Base-by-base conservation (phyloP, 92 coral and sea anemone species). In the Virgularia gustaviana region DNA sequence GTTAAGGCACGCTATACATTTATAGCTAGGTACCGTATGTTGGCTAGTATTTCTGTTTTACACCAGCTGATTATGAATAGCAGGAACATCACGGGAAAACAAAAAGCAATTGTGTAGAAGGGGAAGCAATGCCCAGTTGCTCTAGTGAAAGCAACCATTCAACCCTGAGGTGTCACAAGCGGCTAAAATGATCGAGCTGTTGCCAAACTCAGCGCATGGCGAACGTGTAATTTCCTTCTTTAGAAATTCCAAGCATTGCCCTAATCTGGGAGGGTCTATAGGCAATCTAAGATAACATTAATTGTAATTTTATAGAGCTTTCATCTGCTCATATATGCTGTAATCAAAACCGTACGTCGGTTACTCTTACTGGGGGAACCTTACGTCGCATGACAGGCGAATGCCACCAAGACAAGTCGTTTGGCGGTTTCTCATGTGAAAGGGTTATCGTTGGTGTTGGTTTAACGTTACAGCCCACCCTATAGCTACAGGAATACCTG, bases 221-320 rank as follows among this genome's bases (percentile, higher is more conserved):
- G n/a, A n/a, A n/a, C 31, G 60, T 9, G 43, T 51, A 30, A 23
- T 49, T 49, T 31, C 75, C 75, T 68, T 49, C 60, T 51, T 44
- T 49, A 68, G 43, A 34, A 68, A 68, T 51, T 68, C 61, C 75
- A 30, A 49, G 8, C 8, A 47, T 43, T 58, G 41, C 35, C 29
- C 36, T 49, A 68, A 49, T 68, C 75, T 68, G 75, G 75, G 75
- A 68, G 75, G 75, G 61, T 66, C 75, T 35, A 68, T 47, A 51
- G 75, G 75, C 75, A 68, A 68, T 49, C 75, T 68, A 45, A 68
- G 75, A 68, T 68, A 68, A 47, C 75, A 68, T 68, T 68, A 68
- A 68, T 68, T 68, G 75, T 68, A 68, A 68, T 68, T 49, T 66
- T 66, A 66, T 68, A 61, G 75, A 68, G 75, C 75, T 68, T 68